Percentiles rank a stretch among this genome's conserved stretches.
phyloP scores from a whole-genome alignment of 2,888 invertebrate genomes.

The Aphelenchoides bicaudatus region DNA sequence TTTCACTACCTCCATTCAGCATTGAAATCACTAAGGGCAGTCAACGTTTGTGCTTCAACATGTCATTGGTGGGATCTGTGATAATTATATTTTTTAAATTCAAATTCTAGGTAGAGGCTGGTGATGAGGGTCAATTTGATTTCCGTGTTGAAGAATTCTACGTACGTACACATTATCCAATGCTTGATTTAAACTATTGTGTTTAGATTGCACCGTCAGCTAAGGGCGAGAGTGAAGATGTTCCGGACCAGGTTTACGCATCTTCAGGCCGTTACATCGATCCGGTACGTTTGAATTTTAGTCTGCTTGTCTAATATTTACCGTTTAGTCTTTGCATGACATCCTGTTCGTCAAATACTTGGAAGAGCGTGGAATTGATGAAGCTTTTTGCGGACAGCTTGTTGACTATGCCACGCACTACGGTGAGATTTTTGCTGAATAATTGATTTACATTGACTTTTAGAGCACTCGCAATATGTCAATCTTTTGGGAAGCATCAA shows the following conservation, averaged over 20 bases:
- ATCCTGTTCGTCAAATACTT: constrained; percentile 78
- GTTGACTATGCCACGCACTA: constrained; percentile 80
- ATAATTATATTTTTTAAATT: no score
- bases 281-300: constrained; percentile 70
- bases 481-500: no score
- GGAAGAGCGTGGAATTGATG: constrained; percentile 90
- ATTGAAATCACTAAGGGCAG: constrained; percentile 77
- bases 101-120: no score
- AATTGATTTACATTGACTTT: no score
- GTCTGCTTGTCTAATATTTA: not conserved
- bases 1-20: constrained; percentile 84
- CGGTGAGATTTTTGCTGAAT: no score
- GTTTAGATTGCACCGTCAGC: constrained; percentile 55
- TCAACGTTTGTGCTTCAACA: constrained; percentile 63
- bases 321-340: constrained; percentile 45
- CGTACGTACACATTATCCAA: no score
- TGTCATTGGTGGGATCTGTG: constrained; percentile 51
- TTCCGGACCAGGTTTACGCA: constrained; percentile 77
- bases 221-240: constrained; percentile 72
- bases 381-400: constrained; percentile 84
- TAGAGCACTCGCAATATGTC: no score
- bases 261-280: constrained; percentile 77
- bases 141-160: constrained; percentile 91
- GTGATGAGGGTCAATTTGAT: constrained; percentile 63
- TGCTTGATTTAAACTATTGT: no score